Evolutionary conservation across 2,797 vertebrate species (phyloP).

Genomic region (Yasuhikotakia modesta): DNA sequence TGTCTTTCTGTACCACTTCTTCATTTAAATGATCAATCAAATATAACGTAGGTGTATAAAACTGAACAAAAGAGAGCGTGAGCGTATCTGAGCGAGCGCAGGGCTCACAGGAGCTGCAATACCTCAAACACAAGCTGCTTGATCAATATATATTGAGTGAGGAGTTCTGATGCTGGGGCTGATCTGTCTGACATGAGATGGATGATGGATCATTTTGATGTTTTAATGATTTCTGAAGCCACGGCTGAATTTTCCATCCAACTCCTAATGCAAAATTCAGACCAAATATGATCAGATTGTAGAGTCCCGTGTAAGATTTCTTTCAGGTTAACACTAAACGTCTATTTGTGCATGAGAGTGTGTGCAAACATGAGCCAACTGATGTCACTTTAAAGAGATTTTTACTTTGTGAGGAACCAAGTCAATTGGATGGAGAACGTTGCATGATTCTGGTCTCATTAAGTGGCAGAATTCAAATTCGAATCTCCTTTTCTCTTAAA

Average conservation of each 20-base stretch:
- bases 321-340: slow-evolving; percentile 37
- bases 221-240: slow-evolving; percentile 33
- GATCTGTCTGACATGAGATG: slow-evolving; percentile 28
- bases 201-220: slow-evolving; percentile 16
- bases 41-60: slow-evolving; percentile 37
- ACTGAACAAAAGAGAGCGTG: slow-evolving; percentile 35
- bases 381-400: slow-evolving; percentile 45
- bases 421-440: slow-evolving; percentile 17
- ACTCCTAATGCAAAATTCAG: slow-evolving; percentile 12
- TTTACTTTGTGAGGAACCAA: slow-evolving; percentile 23
- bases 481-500: slow-evolving; percentile 52
- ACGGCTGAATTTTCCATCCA: slow-evolving; percentile 23
- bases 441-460: slow-evolving; percentile 4
- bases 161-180: slow-evolving; percentile 50
- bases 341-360: slow-evolving; percentile 55
- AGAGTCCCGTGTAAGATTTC: slow-evolving; percentile 1
- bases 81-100: slow-evolving; percentile 50
- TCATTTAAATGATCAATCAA: slow-evolving; percentile 59
- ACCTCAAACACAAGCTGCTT: slow-evolving; percentile 61
- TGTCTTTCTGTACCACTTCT: slow-evolving; percentile 59
- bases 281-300: slow-evolving; percentile 28
- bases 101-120: slow-evolving; percentile 44
- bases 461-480: slow-evolving; percentile 19
- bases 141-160: slow-evolving; percentile 48
- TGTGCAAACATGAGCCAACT: slow-evolving; percentile 52